Evolutionary conservation across 92 coral and sea anemone species (phyloP).

Genomic region (Epizoanthus rinbou): DNA sequence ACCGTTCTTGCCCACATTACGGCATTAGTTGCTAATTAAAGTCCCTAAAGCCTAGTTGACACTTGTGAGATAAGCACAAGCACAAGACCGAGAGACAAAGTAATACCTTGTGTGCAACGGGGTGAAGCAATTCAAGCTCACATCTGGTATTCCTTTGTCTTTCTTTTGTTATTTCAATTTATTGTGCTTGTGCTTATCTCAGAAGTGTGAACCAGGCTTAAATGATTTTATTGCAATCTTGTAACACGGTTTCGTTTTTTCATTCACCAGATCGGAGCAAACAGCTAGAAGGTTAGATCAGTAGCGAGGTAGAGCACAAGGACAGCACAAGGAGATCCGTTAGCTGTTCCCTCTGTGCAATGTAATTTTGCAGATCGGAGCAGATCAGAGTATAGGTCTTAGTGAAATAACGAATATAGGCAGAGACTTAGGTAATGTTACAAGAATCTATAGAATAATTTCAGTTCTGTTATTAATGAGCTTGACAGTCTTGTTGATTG

Average conservation of each 20-base stretch:
- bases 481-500: background rate
- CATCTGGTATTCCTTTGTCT: too few species aligned
- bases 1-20: too few species aligned
- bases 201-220: too few species aligned
- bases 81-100: too few species aligned
- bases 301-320: conserved; percentile 39
- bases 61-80: too few species aligned
- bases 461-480: too few species aligned
- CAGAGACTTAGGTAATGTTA: background rate
- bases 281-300: conserved; percentile 52
- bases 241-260: background rate
- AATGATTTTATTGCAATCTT: background rate
- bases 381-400: background rate
- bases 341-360: background rate
- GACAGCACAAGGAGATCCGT: background rate
- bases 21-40: too few species aligned
- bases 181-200: too few species aligned
- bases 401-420: background rate
- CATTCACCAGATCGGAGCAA: conserved; percentile 31
- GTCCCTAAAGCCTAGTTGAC: too few species aligned
- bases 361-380: background rate
- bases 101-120: too few species aligned
- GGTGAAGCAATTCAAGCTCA: too few species aligned
- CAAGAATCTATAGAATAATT: background rate
- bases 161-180: too few species aligned